These are phyloP conservation scores for Epistrophella euchroma DNA, from an alignment of 2,888 invertebrate genomes.

Conservation along the genomic window DNA sequence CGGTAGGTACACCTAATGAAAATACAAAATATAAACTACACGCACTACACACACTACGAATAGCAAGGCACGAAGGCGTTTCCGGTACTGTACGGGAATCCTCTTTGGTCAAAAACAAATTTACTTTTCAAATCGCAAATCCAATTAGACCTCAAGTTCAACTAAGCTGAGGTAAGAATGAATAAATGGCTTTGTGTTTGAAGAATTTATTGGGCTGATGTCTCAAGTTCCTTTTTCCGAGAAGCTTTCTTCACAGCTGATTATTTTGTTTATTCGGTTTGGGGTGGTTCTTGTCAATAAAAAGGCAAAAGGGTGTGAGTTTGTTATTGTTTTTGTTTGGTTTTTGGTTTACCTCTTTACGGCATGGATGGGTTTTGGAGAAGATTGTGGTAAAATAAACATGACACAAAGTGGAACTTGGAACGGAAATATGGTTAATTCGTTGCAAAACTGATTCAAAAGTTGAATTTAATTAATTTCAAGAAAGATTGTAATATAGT, in stretches of 20 bases:
- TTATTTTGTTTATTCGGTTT: conserved; percentile 44
- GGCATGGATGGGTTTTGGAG: not conserved
- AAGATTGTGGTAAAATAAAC: not conserved
- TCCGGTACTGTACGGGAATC: conserved; percentile 51
- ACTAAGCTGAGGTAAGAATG: conserved; percentile 55
- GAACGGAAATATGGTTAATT: not conserved
- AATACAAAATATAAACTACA: conserved; percentile 7
- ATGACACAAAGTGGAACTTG: not conserved
- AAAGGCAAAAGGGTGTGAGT: conserved; percentile 9
- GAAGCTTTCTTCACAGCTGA: conserved; percentile 66
- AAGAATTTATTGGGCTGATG: conserved; percentile 34
- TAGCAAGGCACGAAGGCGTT: conserved; percentile 41
- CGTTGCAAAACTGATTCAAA: not conserved
- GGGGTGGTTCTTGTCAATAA: conserved; percentile 18
- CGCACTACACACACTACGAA: conserved; percentile 27
- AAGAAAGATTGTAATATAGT: no score
- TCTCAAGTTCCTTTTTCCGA: conserved; percentile 35
- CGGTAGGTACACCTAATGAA: not conserved
- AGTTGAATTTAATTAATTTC: not conserved
- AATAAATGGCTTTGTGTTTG: conserved; percentile 49
- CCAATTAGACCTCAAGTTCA: conserved; percentile 72
- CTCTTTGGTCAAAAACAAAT: conserved; percentile 38
- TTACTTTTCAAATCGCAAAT: conserved; percentile 55
- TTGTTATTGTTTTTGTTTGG: conserved; percentile 36
- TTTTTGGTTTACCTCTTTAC: no score